Evolutionary conservation across 2,888 invertebrate species (phyloP).

Genomic region (Drosophila barbarae): DNA sequence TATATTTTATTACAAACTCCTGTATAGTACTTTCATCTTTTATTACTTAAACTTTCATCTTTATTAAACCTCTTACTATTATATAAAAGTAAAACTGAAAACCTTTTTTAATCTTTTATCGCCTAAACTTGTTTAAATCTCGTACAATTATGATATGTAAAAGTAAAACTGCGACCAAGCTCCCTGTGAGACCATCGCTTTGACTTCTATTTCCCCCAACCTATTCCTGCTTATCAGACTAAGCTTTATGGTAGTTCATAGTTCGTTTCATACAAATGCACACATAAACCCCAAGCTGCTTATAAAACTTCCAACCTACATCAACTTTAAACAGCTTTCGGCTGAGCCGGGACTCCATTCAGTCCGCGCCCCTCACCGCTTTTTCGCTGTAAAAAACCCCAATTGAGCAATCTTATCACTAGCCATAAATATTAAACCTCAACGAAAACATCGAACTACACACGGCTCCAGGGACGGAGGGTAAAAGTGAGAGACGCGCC

Average conservation of each 20-base stretch:
- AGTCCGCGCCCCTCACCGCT: conserved; percentile 12
- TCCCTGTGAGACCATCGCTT: conserved; percentile 6
- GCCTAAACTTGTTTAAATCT: neutral
- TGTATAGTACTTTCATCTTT: neutral
- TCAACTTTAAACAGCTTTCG: conserved; percentile 63
- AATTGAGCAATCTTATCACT: conserved; percentile 72
- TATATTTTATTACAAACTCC: neutral
- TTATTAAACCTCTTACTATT: too few relatives aligned
- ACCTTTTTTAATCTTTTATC: neutral
- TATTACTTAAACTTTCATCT: too few relatives aligned
- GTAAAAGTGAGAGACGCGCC: conserved; percentile 44
- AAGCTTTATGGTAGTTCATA: conserved; percentile 48
- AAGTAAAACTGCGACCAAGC: neutral
- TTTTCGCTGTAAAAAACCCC: conserved; percentile 43
- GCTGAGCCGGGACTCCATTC: conserved; percentile 28
- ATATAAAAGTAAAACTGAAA: too few relatives aligned
- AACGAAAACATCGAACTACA: conserved; percentile 35
- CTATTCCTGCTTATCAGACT: conserved; percentile 26
- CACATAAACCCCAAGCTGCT: conserved; percentile 47
- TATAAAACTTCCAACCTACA: conserved; percentile 68
- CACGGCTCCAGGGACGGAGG: conserved; percentile 18
- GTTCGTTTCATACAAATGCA: conserved; percentile 20
- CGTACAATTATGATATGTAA: neutral
- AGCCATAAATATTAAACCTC: conserved; percentile 63
- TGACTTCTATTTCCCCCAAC: neutral